Base-by-base conservation (phyloP, 1,140 invertebrate genomes). In the Anagrus nilaparvatae region DNA sequence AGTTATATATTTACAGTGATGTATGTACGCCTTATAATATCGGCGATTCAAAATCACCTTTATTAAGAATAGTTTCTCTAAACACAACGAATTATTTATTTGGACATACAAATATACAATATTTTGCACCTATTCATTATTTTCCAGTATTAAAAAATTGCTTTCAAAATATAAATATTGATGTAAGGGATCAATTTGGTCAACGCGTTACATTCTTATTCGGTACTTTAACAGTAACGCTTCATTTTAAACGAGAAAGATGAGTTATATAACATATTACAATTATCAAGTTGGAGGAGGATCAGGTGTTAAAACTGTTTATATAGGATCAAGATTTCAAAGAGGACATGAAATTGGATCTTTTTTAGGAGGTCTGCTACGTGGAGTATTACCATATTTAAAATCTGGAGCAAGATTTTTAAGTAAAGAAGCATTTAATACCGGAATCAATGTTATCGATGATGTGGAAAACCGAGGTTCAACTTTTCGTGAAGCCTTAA, bases 1-100 rank as follows among this genome's bases (percentile, higher is more conserved):
- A 51, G 7, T 12, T 53, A 19, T 55, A 48, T 25, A 33, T 58
- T 29, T 58, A 56, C 30, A 41, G 43, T 8, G 48, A 56, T 42
- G 43, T 56, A 18, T 48, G 51, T 20, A 43, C 47, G 38, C 32
- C 47, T 0, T 43, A 51, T 16, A 38, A 47, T 4, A 43, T 48
- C 10, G 54, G 50, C 9, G 49, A 56, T 40, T 32, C 47, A 6
- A 21, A 47, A 35, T 40, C 42, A 9, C 49, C 50, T 4, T 38
- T 54, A 9, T 33, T 55, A 29, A 23, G 46, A n/a, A 27, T 49
- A 1, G 43, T 52, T 8, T 27, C 47, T 10, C n/a, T 36, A 14
- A 39, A 46, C 12, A 14, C n/a, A 8, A 14, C 43, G 14, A 30
- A 45, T 13, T 43, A 40, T 18, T 21, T 32, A 7, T 48, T 50